Percentiles rank a stretch among this genome's conserved stretches.
Conservation (phyloP, 2,888 invertebrate species). For the Agonum fuliginosum region DNA sequence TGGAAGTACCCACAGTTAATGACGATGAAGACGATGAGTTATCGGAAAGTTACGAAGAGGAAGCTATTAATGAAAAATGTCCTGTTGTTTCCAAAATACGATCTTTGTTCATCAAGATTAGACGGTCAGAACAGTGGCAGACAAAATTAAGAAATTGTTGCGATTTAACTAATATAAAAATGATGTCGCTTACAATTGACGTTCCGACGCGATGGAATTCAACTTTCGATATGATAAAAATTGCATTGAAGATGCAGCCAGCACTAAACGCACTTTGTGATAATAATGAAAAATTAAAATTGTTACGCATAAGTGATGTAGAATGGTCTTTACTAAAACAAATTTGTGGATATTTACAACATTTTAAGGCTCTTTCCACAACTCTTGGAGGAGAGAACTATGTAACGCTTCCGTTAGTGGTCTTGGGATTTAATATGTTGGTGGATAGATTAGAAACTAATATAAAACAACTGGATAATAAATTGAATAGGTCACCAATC, state of each 20-base stretch:
- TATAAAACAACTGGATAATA: conserved; percentile 60
- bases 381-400: conserved; percentile 62
- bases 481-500: conserved; percentile 59
- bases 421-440: conserved; percentile 62
- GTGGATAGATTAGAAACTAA: conserved; percentile 63
- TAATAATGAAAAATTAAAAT: neutral
- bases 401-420: conserved; percentile 61
- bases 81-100: neutral
- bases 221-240: neutral
- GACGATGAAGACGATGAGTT: neutral
- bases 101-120: neutral
- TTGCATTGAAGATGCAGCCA: neutral
- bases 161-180: neutral
- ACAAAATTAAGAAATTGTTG: conserved; percentile 12
- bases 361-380: neutral
- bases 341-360: neutral
- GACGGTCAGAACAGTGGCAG: neutral
- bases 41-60: neutral
- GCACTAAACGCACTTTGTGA: neutral
- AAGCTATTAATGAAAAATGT: conserved; percentile 12
- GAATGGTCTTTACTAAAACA: neutral
- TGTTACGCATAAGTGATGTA: neutral
- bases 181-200: neutral
- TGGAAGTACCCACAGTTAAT: neutral
- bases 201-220: conserved; percentile 24